These are phyloP conservation scores for Oceanites oceanicus DNA, from an alignment of 2,113 vertebrate species.

Conservation along the genomic window DNA sequence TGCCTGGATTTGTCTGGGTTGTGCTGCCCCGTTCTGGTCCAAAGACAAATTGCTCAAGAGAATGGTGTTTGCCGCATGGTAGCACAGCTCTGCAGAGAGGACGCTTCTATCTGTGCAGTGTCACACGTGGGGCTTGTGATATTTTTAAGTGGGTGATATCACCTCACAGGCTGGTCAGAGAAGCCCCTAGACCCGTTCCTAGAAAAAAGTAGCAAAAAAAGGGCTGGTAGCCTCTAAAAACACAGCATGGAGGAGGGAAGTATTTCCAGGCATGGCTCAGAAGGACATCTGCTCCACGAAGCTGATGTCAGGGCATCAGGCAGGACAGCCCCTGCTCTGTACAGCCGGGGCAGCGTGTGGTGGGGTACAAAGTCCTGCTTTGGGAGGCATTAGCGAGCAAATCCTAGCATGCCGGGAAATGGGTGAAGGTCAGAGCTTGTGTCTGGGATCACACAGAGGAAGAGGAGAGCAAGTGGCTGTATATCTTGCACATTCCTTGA, in stretches of 20 bases:
- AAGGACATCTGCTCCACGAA: not conserved
- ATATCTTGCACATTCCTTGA: not conserved
- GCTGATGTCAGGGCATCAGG: not conserved
- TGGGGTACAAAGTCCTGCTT: not conserved
- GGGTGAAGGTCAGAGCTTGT: not conserved
- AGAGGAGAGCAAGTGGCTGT: not conserved
- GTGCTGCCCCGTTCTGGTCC: slow-evolving; percentile 43
- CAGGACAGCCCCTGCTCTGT: not conserved
- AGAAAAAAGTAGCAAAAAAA: not conserved
- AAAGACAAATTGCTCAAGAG: not conserved
- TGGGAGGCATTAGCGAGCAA: rapidly evolving
- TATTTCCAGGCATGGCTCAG: not conserved
- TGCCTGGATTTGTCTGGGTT: not conserved
- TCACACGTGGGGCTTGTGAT: not conserved
- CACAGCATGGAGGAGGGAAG: not conserved
- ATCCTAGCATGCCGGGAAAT: rapidly evolving
- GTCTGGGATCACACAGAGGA: not conserved
- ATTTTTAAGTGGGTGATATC: not conserved
- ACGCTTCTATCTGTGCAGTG: not conserved
- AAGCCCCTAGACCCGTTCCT: not conserved
- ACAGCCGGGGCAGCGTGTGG: rapidly evolving
- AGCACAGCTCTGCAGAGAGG: not conserved
- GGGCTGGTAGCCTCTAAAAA: not conserved
- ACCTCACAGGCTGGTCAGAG: not conserved
- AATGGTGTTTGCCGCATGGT: not conserved